Conservation (phyloP, 2,113 vertebrate genomes). For the Poeciliopsis turrubarensis region DNA sequence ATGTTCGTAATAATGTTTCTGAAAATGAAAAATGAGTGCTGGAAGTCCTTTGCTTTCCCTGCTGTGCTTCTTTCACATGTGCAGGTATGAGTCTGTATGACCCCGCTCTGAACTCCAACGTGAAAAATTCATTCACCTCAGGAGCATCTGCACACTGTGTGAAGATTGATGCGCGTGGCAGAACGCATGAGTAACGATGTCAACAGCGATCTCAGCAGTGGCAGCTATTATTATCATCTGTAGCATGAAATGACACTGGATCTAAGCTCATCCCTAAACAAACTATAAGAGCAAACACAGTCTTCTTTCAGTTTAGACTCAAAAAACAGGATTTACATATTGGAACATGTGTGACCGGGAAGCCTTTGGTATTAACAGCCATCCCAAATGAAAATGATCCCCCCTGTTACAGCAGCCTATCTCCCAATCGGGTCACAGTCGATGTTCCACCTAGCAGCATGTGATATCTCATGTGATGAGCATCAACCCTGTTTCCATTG, state of each 20-base stretch:
- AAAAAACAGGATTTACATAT: slow-evolving; percentile 51
- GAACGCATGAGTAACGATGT: slow-evolving; percentile 80
- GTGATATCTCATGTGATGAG: slow-evolving; percentile 74
- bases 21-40: slow-evolving; percentile 53
- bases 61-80: slow-evolving; percentile 64
- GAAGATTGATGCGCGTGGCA: slow-evolving; percentile 79
- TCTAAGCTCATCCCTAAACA: slow-evolving; percentile 73
- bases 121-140: slow-evolving; percentile 81
- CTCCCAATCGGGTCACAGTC: slow-evolving; percentile 49
- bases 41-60: slow-evolving; percentile 63
- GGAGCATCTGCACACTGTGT: slow-evolving; percentile 67
- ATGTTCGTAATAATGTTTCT: slow-evolving; percentile 34
- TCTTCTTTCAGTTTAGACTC: slow-evolving; percentile 37
- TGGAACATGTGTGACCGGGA: slow-evolving; percentile 59
- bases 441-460: slow-evolving; percentile 70
- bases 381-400: slow-evolving; percentile 55
- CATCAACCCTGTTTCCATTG: slow-evolving; percentile 54
- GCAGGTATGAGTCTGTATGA: slow-evolving; percentile 60
- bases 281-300: slow-evolving; percentile 54
- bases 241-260: slow-evolving; percentile 69
- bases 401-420: slow-evolving; percentile 56
- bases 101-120: slow-evolving; percentile 76
- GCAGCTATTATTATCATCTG: slow-evolving; percentile 75
- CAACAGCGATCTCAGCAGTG: slow-evolving; percentile 71
- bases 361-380: slow-evolving; percentile 65